Conservation (phyloP, 2,113 vertebrate genomes). For the Picathartes gymnocephalus region DNA sequence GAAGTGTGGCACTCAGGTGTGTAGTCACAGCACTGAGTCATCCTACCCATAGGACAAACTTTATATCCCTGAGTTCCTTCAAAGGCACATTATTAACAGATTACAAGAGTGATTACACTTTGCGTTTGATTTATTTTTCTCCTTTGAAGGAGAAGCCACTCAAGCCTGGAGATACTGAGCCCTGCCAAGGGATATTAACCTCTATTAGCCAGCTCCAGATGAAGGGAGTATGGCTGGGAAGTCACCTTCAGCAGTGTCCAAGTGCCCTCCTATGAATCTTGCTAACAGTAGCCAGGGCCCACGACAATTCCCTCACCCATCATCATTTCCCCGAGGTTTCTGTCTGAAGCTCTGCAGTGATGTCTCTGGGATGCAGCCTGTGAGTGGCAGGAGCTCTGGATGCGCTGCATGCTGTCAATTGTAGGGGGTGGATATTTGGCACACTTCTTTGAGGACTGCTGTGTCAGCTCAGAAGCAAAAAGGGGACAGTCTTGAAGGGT, state of each 20-base stretch:
- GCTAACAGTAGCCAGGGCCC: not conserved
- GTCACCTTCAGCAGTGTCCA: not conserved
- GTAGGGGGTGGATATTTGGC: not conserved
- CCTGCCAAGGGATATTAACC: slow-evolving; percentile 6
- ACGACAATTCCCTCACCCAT: not conserved
- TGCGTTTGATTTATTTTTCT: not conserved
- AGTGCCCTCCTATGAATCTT: not conserved
- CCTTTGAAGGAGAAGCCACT: not conserved
- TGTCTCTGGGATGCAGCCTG: not conserved
- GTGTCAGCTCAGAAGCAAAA: not conserved
- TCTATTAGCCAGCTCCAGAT: not conserved
- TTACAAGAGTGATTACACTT: not conserved
- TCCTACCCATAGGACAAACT: not conserved
- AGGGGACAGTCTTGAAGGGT: not conserved
- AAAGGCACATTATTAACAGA: not conserved
- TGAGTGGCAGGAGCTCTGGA: not conserved
- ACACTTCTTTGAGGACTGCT: not conserved
- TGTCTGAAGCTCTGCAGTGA: not conserved
- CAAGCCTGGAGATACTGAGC: not conserved
- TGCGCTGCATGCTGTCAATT: not conserved
- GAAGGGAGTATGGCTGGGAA: not conserved
- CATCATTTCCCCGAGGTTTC: not conserved
- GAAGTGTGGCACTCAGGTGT: not conserved
- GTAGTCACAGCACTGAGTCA: not conserved
- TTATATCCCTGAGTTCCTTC: not conserved